Evolutionary conservation across 1,140 invertebrate genomes (phyloP), one percentile per base, ranked within the genome.

Genomic region (Drosophila lacteicornis): DNA sequence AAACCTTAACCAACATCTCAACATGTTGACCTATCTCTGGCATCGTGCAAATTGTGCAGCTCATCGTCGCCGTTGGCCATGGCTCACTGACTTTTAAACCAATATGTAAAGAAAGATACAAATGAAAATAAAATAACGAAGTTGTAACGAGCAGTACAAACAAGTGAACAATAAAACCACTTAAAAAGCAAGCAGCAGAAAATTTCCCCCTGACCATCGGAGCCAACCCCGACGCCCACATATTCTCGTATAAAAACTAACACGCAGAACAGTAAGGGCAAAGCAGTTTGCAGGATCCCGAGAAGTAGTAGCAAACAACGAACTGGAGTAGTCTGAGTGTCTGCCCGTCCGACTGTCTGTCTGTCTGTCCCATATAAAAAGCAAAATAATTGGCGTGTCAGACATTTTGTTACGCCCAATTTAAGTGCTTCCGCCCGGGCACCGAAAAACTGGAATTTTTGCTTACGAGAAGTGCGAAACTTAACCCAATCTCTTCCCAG

Each of bases 331-430:
- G 75, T 53, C 76, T 9, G 62, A 61, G 43, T 45, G 70, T 73
- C 65, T 46, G 61, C 71, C 63, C 45, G 49, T 68, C 51, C 57
- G 66, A 69, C 74, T 49, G 61, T 71, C 63, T 46, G 49, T 73
- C 49, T 65, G 70, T 73, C 49, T 65, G 70, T 74, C 74, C 71
- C 57, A 81, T 84, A 87, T 87, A 79, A 81, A 88, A 87, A 84
- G 80, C 59, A 90, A 90, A 87, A 90, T 87, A 87, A 87, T 87
- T 87, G 84, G 85, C 84, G 66, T 84, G 84, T 88, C 84, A 87
- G 84, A 87, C 85, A 88, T 88, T 87, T 87, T 87, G 84, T 84
- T 87, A 81, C 77, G 84, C 80, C 83, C 83, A 87, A 87, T 87
- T 87, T 87, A 87, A 87, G 84, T 87, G 84, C 73, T 87, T 88